phyloP scores from a whole-genome alignment of 2,888 invertebrate species.

The Onthophagus sagittarius region DNA sequence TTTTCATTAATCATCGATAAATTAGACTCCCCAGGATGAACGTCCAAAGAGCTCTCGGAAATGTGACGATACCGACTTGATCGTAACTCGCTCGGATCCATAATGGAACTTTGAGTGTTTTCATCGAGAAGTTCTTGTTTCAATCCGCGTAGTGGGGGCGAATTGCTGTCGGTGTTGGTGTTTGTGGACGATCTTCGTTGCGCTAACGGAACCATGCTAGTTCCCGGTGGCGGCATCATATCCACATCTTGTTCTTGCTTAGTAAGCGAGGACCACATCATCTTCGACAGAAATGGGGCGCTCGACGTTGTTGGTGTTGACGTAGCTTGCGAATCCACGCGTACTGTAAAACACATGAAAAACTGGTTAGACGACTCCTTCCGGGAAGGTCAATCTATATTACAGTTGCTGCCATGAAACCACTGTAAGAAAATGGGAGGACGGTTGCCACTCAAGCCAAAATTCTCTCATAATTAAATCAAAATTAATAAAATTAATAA shows the following conservation, averaged over 20 bases:
- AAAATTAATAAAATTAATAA: conserved; percentile 14
- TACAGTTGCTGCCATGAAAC: conserved; percentile 44
- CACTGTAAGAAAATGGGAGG: conserved; percentile 47
- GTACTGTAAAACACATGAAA: conserved; percentile 47
- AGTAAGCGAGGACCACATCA: conserved; percentile 44
- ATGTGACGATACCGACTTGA: conserved; percentile 43
- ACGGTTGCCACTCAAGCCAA: conserved; percentile 46
- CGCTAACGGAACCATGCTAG: conserved; percentile 57
- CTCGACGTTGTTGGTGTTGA: conserved; percentile 28
- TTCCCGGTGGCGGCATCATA: conserved; percentile 68
- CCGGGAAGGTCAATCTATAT: conserved; percentile 29
- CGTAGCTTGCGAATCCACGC: conserved; percentile 33
- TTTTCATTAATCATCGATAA: conserved; percentile 51
- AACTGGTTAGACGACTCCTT: conserved; percentile 38
- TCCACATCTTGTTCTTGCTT: conserved; percentile 57
- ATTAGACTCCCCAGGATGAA: conserved; percentile 46
- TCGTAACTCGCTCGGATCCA: conserved; percentile 41
- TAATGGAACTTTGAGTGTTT: conserved; percentile 63
- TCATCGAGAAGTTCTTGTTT: conserved; percentile 72
- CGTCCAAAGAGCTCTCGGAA: conserved; percentile 49
- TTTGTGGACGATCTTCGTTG: conserved; percentile 61
- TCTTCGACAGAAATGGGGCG: conserved; percentile 37
- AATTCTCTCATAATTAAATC: background rate
- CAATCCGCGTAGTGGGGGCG: conserved; percentile 53
- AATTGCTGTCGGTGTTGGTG: conserved; percentile 55